Evolutionary conservation across 1,140 invertebrate species (phyloP).

Genomic region (Asobara japonica): DNA sequence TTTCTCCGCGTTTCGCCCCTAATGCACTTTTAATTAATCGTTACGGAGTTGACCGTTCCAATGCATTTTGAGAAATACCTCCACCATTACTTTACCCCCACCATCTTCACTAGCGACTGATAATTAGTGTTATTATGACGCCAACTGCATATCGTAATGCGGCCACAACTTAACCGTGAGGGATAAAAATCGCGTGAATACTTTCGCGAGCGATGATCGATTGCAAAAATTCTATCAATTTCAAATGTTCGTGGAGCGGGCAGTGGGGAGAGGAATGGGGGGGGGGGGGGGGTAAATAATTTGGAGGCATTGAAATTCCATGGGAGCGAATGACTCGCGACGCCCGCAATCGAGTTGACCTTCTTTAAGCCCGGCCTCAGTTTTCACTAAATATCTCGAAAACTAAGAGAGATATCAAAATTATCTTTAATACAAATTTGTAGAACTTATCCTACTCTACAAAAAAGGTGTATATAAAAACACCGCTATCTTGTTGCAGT

Average conservation of each 20-base stretch:
- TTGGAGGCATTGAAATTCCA: neutral
- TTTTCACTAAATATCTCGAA: too few relatives aligned
- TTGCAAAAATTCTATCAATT: constrained; percentile 8
- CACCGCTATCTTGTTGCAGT: too few relatives aligned
- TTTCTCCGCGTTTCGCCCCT: constrained; percentile 35
- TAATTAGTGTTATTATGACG: constrained; percentile 36
- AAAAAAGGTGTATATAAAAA: too few relatives aligned
- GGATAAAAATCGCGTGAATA: constrained; percentile 28
- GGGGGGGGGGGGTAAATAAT: too few relatives aligned
- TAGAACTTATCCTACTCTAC: too few relatives aligned
- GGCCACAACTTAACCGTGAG: constrained; percentile 10
- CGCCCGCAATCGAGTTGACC: too few relatives aligned
- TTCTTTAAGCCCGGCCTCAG: too few relatives aligned
- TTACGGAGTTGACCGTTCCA: constrained; percentile 39
- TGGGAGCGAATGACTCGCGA: too few relatives aligned
- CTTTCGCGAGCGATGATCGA: constrained; percentile 21
- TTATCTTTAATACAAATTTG: too few relatives aligned
- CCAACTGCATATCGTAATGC: constrained; percentile 21
- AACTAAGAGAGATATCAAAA: too few relatives aligned
- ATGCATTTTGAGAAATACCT: constrained; percentile 27
- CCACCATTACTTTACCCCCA: constrained; percentile 10
- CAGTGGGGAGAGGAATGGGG: too few relatives aligned
- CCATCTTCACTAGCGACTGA: neutral
- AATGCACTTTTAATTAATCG: constrained; percentile 64
- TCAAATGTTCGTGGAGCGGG: too few relatives aligned